Base-by-base conservation (phyloP, 2,113 vertebrate species). In the Cololabis saira region DNA sequence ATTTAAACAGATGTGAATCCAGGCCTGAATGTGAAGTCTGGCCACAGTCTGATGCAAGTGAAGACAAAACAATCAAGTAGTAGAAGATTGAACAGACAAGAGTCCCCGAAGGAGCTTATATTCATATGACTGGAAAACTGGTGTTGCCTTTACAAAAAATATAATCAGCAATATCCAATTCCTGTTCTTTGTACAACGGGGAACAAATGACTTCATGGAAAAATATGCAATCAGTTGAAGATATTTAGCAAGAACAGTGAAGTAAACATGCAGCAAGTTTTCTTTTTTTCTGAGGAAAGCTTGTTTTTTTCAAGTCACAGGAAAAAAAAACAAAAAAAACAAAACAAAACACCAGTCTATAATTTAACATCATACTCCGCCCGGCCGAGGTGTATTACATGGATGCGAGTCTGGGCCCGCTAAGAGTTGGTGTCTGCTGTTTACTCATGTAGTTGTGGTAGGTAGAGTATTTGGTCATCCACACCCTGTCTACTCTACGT, bases 401-500 rank as follows among this genome's bases (percentile, higher is more conserved):
- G n/a, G 50, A 43, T 59, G 24, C 19, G 48, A 64, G 53, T 68
- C 75, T 79, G 58, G 57, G 57, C 56, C 42, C 55, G 12, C n/a
- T 44, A n/a, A 62, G 50, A 43, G 19, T 52, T n/a, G 42, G 58
- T 67, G 61, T 69, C 56, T 8, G 8, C 66, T 84, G 73, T 87
- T 87, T 87, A 70, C 76, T 74, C 67, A 58, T 79, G 72, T 56
- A 85, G 74, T 66, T 49, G 49, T 55, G 78, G 80, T 81, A 17
- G 68, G 57, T 61, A 61, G 21, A 37, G 33, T 37, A 11, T 11
- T 24, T 62, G 74, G 82, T 82, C 82, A 78, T 84, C 86, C 88
- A 84, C 92, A 87, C 86, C 87, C 86, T 87, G 90, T 90, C 87
- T 90, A 56, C 33, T 56, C 45, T 21, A 15, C 0, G 22, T 71